These are phyloP conservation scores for Polydrusus cervinus DNA, from an alignment of 2,888 invertebrate species.

Conservation along the genomic window DNA sequence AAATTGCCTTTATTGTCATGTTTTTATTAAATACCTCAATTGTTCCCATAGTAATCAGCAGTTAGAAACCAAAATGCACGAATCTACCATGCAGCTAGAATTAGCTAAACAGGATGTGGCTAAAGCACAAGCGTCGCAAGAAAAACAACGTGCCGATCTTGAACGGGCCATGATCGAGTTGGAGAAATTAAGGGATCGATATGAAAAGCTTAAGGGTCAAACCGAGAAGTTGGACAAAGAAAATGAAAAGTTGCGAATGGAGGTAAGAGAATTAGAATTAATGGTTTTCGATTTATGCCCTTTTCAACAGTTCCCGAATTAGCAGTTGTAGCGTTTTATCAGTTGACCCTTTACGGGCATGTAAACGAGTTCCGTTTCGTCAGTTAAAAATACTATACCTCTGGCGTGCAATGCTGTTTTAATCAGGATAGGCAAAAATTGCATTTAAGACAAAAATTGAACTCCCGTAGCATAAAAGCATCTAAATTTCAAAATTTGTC, in stretches of 20 bases:
- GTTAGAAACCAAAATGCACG: conserved; percentile 85
- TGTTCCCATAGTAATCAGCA: conserved; percentile 74
- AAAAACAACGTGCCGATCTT: conserved; percentile 86
- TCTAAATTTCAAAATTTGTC: no score
- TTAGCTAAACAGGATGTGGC: conserved; percentile 85
- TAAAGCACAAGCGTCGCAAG: conserved; percentile 83
- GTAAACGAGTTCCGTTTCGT: no score
- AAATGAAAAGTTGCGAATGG: conserved; percentile 84
- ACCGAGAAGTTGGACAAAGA: conserved; percentile 83
- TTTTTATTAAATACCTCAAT: background rate
- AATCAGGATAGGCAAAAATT: no score
- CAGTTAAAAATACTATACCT: no score
- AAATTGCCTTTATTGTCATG: no score
- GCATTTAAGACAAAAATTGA: no score
- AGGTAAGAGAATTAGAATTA: conserved; percentile 63
- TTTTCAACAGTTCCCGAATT: no score
- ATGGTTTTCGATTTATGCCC: no score
- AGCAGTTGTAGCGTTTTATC: no score
- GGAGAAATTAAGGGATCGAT: conserved; percentile 89
- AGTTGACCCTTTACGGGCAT: no score
- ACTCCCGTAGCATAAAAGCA: no score
- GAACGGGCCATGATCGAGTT: conserved; percentile 91
- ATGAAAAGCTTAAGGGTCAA: conserved; percentile 86
- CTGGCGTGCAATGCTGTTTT: no score
- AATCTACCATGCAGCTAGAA: conserved; percentile 87